Percentiles rank a stretch among this genome's conserved stretches.
These are phyloP conservation scores for Muraenolepis orangiensis DNA, from an alignment of 2,797 vertebrate genomes.

Conservation along the genomic window DNA sequence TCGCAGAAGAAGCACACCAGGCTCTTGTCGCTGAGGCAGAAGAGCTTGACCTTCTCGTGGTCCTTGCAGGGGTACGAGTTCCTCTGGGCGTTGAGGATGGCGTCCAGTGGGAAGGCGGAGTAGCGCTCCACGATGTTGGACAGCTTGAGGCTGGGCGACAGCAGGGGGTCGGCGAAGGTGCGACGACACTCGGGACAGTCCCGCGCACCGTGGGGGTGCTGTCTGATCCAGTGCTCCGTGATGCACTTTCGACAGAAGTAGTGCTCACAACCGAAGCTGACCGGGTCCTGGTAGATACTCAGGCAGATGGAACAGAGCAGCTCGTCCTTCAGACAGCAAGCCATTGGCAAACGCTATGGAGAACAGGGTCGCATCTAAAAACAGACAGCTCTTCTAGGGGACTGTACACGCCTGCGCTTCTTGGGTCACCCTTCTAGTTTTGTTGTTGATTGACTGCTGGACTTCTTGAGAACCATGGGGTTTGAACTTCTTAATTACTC, in stretches of 20 bases:
- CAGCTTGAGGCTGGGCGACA: slow-evolving; percentile 94
- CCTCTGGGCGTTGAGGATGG: slow-evolving; percentile 89
- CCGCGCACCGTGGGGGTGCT: slow-evolving; percentile 83
- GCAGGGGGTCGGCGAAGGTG: slow-evolving; percentile 86
- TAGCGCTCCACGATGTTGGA: slow-evolving; percentile 98
- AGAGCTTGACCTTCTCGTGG: slow-evolving; percentile 97
- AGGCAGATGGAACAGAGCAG: slow-evolving; percentile 97
- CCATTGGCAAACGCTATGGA: slow-evolving; percentile 76
- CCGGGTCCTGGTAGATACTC: slow-evolving; percentile 97
- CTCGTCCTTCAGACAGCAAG: slow-evolving; percentile 97
- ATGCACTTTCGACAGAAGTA: slow-evolving; percentile 98
- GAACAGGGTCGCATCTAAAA: slow-evolving; percentile 60
- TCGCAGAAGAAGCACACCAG: slow-evolving; percentile 98
- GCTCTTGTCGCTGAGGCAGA: slow-evolving; percentile 92
- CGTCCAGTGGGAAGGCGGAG: slow-evolving; percentile 92
- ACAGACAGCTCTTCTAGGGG: slow-evolving; percentile 31
- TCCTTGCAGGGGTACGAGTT: slow-evolving; percentile 91
- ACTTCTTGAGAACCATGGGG: slow-evolving; percentile 17
- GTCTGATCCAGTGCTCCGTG: slow-evolving; percentile 95
- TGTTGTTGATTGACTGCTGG: slow-evolving; percentile 15
- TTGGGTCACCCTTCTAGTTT: slow-evolving; percentile 38
- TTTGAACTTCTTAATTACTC: slow-evolving; percentile 20
- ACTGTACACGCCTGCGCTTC: slow-evolving; percentile 12
- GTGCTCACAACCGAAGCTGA: slow-evolving; percentile 97
- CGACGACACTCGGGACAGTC: slow-evolving; percentile 97